Base-by-base conservation (phyloP, 2,797 vertebrate genomes). In the Pelodytes ibericus region DNA sequence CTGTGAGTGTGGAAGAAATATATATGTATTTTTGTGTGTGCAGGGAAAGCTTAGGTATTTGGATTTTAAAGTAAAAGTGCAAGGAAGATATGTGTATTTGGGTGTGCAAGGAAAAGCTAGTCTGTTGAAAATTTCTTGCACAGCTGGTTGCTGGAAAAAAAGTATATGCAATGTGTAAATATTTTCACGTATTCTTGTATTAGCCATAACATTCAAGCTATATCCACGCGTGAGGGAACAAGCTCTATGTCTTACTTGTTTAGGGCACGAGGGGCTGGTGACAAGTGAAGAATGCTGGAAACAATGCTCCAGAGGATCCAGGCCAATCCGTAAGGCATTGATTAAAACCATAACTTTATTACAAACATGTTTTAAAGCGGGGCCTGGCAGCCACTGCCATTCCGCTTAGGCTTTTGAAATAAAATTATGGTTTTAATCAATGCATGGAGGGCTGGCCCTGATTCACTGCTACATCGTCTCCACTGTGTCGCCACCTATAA, bases 291-390 rank as follows among this genome's bases (percentile, higher is more conserved):
- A 53, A 36, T 49, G 11, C 13, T 10, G 8, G 24, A 59, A 36
- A 49, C 20, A 20, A 71, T 51, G 53, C 51, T 59, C 18, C 25
- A 31, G 51, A 20, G 47, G 64, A 29, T 30, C n/a, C 20, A 20
- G 41, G 2, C 64, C 24, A 18, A 6, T 63, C 31, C 49, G 18
- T 64, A 20, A 63, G 22, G 36, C 75, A 65, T 49, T 77, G 68
- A 77, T 71, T 77, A 77, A 65, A 77, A 65, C 59, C 68, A 77
- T 71, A 72, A 77, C 66, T 72, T 58, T 77, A 71, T 72, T 72
- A 60, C 61, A 71, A 59, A 72, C 61, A 66, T 72, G 51, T 72
- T 27, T 65, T 39, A 70, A 29, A 58, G 24, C 22, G 57, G 24
- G 60, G 8, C 24, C 74, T 77, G 75, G 75, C 75, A 72, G 47